Evolutionary conservation across 2,113 vertebrate species (phyloP).

Genomic region (Prolemur simus): DNA sequence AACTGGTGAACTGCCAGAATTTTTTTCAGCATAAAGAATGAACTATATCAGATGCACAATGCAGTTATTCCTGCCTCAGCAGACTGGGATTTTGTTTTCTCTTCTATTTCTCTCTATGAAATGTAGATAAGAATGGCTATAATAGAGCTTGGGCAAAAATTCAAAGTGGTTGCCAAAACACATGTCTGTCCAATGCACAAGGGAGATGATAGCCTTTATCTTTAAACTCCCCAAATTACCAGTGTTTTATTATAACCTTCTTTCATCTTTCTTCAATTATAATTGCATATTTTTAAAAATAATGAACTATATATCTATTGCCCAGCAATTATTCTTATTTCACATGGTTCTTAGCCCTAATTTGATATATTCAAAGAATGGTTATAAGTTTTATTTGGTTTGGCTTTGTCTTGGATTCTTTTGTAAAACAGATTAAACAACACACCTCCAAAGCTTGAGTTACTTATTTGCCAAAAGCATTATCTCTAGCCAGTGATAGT

Average conservation of each 20-base stretch:
- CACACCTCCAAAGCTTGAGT: background rate
- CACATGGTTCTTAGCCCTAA: background rate
- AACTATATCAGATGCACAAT: constrained; percentile 50
- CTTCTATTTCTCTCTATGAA: constrained; percentile 55
- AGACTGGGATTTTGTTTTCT: constrained; percentile 57
- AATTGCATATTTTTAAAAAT: constrained; percentile 56
- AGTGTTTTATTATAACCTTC: constrained; percentile 49
- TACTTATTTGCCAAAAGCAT: constrained; percentile 50
- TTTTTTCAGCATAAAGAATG: constrained; percentile 41
- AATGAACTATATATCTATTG: background rate
- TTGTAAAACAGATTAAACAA: constrained; percentile 57
- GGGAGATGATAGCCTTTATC: constrained; percentile 65
- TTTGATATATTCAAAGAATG: constrained; percentile 31
- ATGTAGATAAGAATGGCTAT: constrained; percentile 65
- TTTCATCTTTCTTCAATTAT: constrained; percentile 45
- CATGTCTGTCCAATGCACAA: constrained; percentile 33
- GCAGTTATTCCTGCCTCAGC: constrained; percentile 19
- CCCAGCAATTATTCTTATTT: constrained; percentile 39
- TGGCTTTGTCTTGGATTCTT: constrained; percentile 53
- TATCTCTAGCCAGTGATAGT: constrained; percentile 1
- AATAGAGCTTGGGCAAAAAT: constrained; percentile 49
- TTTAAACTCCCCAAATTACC: constrained; percentile 55
- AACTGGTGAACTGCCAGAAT: constrained; percentile 43
- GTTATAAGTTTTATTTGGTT: constrained; percentile 50
- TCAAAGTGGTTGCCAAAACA: constrained; percentile 69